A percentile compares a stretch with the other conserved stretches of the same genome.
Conservation (phyloP, 2,888 invertebrate species). For the Torymus texanus region DNA sequence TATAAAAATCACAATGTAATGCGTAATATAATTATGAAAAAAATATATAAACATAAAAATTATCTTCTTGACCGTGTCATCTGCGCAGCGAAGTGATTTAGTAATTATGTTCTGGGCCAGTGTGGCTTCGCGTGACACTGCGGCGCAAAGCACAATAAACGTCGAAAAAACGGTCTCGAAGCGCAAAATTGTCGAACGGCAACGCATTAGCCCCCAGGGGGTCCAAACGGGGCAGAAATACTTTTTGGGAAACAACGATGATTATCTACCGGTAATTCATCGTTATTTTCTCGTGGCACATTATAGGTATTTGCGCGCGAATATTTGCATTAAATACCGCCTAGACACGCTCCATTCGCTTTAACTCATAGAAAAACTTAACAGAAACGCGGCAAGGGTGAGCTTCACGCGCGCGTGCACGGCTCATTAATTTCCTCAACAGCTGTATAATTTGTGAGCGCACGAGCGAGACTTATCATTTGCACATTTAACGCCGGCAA, state of each 20-base stretch:
- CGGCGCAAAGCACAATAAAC: background rate
- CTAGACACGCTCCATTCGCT: background rate
- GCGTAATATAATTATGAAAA: too few relatives aligned
- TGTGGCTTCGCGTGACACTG: slow-evolving; percentile 30
- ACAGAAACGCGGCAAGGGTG: background rate
- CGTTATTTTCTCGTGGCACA: background rate
- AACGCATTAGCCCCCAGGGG: too few relatives aligned
- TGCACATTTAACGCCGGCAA: slow-evolving; percentile 10
- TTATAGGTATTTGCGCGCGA: slow-evolving; percentile 16
- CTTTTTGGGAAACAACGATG: slow-evolving; percentile 6
- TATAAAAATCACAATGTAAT: too few relatives aligned
- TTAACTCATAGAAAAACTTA: background rate
- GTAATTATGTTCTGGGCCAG: too few relatives aligned
- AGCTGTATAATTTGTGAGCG: slow-evolving; percentile 2
- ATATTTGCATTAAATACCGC: slow-evolving; percentile 29
- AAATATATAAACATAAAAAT: too few relatives aligned
- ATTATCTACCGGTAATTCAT: slow-evolving; percentile 19
- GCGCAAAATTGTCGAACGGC: too few relatives aligned
- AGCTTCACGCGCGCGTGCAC: background rate
- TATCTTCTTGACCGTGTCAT: too few relatives aligned
- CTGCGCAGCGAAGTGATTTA: too few relatives aligned
- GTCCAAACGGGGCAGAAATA: background rate
- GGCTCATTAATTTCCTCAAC: slow-evolving; percentile 24
- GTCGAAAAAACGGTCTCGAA: too few relatives aligned
- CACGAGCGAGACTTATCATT: background rate